Base-by-base conservation (phyloP, 2,888 invertebrate species). In the Leptinotarsa juncta region DNA sequence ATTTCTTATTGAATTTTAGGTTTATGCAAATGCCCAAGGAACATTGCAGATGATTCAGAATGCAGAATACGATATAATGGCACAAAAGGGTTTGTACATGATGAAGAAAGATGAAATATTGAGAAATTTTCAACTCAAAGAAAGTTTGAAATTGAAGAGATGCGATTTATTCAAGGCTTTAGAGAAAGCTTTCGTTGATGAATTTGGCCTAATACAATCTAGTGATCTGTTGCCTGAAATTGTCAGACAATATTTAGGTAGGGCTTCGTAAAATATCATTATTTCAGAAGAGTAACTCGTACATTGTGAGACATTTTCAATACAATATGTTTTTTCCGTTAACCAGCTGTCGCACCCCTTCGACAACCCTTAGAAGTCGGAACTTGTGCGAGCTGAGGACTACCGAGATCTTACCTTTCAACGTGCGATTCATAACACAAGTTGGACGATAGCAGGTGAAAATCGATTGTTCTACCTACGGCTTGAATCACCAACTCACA, bases 151-250 rank as follows among this genome's bases (percentile, higher is more conserved):
- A 70, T 67, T 87, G 23, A 84, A 84, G 75, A 79, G 72, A 18
- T 76, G 79, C 55, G 66, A 78, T 81, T 72, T 81, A 50, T 84
- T 85, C 75, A 73, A 78, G 48, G 77, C 81, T 69, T 62, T 85
- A n/a, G 73, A 76, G 32, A 67, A 73, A 10, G 51, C 72, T 7
- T 76, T 81, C 5, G 74, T 80, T 3, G 67, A 82, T 16, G 82
- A 83, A 69, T 86, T 83, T 77, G 81, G 82, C 23, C 79, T 88
- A 4, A 75, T 88, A 23, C 80, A 85, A 75, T 81, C 82, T 16
- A 74, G 73, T 14, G 85, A 86, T 77, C 75, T 88, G 18, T 80
- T 85, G 49, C 86, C 86, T 3, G 81, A 81, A 50, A 72, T 72
- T 23, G 75, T 84, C 4, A 83, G 82, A 75, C 81, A 81, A 75